These are phyloP conservation scores for Caenorhabditis latens DNA, from an alignment of 1,140 invertebrate genomes.

Conservation along the genomic window DNA sequence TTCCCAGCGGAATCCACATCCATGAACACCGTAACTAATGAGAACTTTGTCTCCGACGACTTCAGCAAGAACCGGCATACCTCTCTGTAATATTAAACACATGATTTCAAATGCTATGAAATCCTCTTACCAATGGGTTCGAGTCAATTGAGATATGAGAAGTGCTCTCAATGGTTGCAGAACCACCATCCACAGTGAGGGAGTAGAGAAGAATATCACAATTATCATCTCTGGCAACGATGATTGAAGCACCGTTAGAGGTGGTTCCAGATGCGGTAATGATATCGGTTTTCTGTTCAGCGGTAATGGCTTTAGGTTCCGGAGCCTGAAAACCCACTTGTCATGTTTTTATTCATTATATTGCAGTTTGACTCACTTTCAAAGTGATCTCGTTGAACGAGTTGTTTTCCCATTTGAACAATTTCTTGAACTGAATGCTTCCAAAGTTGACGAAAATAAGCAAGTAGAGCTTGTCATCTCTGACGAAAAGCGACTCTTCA, in stretches of 20 bases:
- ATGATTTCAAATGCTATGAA: background rate
- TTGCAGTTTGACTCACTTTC: background rate
- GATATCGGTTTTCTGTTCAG: background rate
- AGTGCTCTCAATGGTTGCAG: conserved; percentile 2
- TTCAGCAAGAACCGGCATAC: background rate
- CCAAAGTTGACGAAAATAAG: conserved; percentile 13
- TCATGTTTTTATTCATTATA: no score
- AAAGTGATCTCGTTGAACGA: conserved; percentile 15
- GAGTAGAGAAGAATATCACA: conserved; percentile 2
- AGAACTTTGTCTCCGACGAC: conserved; percentile 19
- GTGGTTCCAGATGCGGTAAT: background rate
- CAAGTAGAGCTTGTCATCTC: conserved; percentile 24
- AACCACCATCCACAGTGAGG: background rate
- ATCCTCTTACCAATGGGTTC: background rate
- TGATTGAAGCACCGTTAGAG: background rate
- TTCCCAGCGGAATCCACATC: conserved; percentile 53
- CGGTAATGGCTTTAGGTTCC: background rate
- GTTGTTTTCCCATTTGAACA: conserved; percentile 52
- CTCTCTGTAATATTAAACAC: conserved; percentile 18
- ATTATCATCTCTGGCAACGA: conserved; percentile 1
- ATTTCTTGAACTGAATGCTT: background rate
- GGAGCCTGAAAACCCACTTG: background rate
- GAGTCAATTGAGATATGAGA: background rate
- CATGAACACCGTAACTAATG: conserved; percentile 44
- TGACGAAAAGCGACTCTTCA: conserved; percentile 19